These are phyloP conservation scores for Ranitomeya imitator DNA, from an alignment of 2,113 vertebrate genomes.

Conservation along the genomic window DNA sequence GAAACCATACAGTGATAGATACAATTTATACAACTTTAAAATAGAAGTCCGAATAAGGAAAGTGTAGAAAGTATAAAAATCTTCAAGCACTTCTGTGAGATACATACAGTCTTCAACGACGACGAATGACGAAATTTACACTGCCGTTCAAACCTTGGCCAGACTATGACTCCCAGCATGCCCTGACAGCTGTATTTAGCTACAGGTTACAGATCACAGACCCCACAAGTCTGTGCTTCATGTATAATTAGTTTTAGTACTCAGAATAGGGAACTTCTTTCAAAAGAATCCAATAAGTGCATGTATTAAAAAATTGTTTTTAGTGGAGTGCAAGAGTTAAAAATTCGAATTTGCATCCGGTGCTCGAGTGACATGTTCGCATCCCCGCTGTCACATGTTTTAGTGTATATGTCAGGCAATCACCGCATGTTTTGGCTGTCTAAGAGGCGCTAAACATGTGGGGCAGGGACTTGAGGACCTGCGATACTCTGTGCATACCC, in stretches of 20 bases:
- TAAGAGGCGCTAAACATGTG: no score
- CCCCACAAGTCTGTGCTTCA: background rate
- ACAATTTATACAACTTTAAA: conserved; percentile 69
- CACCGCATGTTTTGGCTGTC: no score
- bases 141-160: background rate
- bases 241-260: background rate
- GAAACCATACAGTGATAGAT: conserved; percentile 61
- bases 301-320: background rate
- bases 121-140: background rate
- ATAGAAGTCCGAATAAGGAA: conserved; percentile 61
- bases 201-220: background rate
- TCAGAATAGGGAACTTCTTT: background rate
- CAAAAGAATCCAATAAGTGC: background rate
- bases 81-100: conserved; percentile 69
- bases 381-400: no score
- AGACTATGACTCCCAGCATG: background rate
- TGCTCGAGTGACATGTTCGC: no score
- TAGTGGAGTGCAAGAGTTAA: no score
- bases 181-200: background rate
- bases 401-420: no score
- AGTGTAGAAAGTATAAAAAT: conserved; percentile 62
- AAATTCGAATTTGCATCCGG: no score
- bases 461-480: no score
- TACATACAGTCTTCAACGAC: conserved; percentile 62
- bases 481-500: no score